These are phyloP conservation scores for Peromyscus leucopus DNA, from an alignment of 2,113 vertebrate species.

Conservation along the genomic window DNA sequence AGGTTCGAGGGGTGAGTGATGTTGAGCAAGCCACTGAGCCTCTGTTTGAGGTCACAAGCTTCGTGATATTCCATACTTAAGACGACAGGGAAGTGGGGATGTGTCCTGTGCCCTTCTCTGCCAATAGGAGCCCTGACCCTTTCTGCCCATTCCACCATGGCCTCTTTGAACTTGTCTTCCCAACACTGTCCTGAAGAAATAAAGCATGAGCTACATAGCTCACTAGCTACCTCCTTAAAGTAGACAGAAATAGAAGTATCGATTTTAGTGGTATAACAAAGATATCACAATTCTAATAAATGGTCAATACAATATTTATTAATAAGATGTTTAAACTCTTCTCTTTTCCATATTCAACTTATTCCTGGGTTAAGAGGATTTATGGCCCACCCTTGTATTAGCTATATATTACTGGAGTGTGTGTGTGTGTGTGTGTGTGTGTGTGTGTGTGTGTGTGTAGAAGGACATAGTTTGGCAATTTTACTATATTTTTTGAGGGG, in stretches of 20 bases:
- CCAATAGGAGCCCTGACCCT: background rate
- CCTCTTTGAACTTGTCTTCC: background rate
- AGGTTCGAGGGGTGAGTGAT: background rate
- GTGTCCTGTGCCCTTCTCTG: too few relatives aligned
- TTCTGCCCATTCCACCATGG: background rate
- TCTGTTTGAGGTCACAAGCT: background rate
- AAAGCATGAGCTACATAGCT: background rate
- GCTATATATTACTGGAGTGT: background rate
- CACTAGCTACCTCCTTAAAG: background rate
- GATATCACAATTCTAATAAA: background rate
- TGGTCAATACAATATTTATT: background rate
- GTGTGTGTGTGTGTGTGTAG: background rate
- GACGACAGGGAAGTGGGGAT: background rate
- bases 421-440: too few relatives aligned
- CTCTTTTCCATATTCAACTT: background rate
- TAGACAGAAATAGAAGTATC: background rate
- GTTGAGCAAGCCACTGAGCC: background rate
- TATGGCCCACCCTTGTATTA: background rate
- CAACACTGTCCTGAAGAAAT: background rate
- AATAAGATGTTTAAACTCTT: background rate
- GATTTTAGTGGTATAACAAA: background rate
- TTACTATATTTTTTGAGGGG: background rate
- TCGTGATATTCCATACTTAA: background rate
- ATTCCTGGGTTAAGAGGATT: background rate
- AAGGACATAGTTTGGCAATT: background rate